A percentile compares a stretch with the other conserved stretches of the same genome.
phyloP scores from a whole-genome alignment of 2,797 vertebrate genomes.

The Lateolabrax maculatus region DNA sequence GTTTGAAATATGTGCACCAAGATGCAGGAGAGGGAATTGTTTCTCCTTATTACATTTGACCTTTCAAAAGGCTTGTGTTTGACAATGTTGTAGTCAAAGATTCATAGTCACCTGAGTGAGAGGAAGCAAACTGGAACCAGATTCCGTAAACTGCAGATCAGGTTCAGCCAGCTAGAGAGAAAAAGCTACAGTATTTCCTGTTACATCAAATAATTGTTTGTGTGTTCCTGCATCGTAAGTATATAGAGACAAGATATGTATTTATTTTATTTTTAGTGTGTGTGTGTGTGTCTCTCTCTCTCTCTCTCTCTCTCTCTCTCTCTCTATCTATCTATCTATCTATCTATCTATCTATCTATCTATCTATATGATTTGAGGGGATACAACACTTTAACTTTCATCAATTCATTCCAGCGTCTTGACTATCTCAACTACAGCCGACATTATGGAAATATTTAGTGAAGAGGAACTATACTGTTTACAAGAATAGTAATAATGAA shows the following conservation, averaged over 20 bases:
- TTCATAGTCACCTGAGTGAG: background rate
- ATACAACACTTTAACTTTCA: background rate
- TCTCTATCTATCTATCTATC: no score
- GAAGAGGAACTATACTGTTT: conserved; percentile 2
- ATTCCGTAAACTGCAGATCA: conserved; percentile 55
- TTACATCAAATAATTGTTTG: background rate
- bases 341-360: no score
- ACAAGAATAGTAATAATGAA: background rate
- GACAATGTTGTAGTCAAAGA: background rate
- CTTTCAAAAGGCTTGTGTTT: background rate
- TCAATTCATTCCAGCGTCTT: background rate
- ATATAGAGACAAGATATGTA: background rate
- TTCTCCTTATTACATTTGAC: background rate
- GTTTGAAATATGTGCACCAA: conserved; percentile 12
- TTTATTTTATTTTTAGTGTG: no score
- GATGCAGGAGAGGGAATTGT: background rate
- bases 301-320: no score
- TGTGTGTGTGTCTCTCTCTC: no score
- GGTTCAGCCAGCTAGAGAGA: conserved; percentile 38
- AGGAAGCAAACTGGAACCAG: conserved; percentile 39
- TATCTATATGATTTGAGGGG: background rate
- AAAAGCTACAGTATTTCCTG: conserved; percentile 25
- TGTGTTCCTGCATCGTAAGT: background rate
- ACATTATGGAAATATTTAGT: background rate
- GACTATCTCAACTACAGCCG: background rate